phyloP scores from a whole-genome alignment of 2,113 vertebrate genomes.

The Elgaria multicarinata region DNA sequence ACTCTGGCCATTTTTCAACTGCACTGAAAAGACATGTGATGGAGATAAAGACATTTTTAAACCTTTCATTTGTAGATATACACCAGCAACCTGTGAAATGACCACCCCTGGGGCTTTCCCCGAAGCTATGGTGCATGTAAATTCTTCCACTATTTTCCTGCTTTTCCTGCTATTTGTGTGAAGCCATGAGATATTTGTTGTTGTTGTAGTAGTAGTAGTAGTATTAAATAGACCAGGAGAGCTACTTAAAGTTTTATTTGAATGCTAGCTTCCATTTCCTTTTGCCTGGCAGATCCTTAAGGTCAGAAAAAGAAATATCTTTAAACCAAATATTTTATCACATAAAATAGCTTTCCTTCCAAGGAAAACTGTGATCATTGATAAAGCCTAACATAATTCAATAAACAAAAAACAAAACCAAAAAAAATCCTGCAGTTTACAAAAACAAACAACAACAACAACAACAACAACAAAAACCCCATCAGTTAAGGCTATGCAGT shows the following conservation, averaged over 20 bases:
- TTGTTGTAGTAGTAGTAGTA: too few relatives aligned
- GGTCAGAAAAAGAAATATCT: neutral
- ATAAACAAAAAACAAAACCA: too few relatives aligned
- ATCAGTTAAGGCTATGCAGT: too few relatives aligned
- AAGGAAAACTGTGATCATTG: neutral
- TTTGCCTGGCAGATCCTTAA: neutral
- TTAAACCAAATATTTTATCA: conserved; percentile 21
- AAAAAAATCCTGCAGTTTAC: too few relatives aligned
- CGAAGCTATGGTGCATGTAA: neutral
- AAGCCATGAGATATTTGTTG: neutral
- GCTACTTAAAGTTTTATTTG: too few relatives aligned
- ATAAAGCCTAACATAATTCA: neutral
- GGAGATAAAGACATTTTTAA: neutral
- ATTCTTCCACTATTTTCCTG: neutral
- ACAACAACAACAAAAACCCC: too few relatives aligned
- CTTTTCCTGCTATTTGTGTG: neutral
- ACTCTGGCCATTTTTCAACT: conserved; percentile 24
- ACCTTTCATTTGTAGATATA: neutral
- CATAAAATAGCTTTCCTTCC: conserved; percentile 26
- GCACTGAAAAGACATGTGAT: neutral
- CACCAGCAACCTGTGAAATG: neutral
- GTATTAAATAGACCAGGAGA: neutral
- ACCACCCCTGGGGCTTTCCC: neutral
- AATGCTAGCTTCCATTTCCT: conserved; percentile 39
- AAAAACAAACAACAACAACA: too few relatives aligned